Evolutionary conservation across 1,140 invertebrate genomes (phyloP), one percentile per base, ranked within the genome.

Genomic region (Ostrea edulis): DNA sequence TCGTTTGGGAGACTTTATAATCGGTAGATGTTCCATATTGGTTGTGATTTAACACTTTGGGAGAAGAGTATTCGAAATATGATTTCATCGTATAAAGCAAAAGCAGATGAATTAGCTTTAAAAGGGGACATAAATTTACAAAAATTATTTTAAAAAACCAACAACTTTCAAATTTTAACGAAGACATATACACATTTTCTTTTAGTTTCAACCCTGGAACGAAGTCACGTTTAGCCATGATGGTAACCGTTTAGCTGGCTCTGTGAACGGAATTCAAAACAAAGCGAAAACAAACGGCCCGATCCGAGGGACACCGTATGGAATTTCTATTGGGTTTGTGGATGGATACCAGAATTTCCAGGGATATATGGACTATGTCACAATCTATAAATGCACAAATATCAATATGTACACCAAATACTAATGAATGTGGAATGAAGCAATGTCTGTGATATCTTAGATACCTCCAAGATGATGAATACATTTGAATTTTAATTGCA

Each of bases 331-430:
- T n/a, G 84, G 84, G 20, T 62, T 62, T 20, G 84, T 58, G 35
- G 55, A 62, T 11, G 84, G 84, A 44, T 85, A 58, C 29, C 9
- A 12, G 54, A 35, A 65, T 29, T 85, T 85, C 54, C 54, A 65
- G 20, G 84, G 84, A 85, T 85, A 62, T 85, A 85, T 85, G 54
- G 84, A 85, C 84, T 58, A 65, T 44, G 84, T 85, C n/a, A 85
- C 54, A 29, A 85, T 83, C 22, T 83, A 83, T 51, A 83, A 53
- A 54, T 83, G 82, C 68, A 35, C 68, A 25, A 77, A 77, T 77
- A 77, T 77, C 25, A 77, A 77, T 17, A 5, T 77, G 68, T 77
- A 77, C 68, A 77, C 22, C 22, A 77, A 77, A 17, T 77, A 77
- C 29, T 77, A 77, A 77, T 77, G 68, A 77, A 77, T 77, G 22